These are phyloP conservation scores for Calcarius ornatus DNA, from an alignment of 2,113 vertebrate genomes.

Conservation along the genomic window DNA sequence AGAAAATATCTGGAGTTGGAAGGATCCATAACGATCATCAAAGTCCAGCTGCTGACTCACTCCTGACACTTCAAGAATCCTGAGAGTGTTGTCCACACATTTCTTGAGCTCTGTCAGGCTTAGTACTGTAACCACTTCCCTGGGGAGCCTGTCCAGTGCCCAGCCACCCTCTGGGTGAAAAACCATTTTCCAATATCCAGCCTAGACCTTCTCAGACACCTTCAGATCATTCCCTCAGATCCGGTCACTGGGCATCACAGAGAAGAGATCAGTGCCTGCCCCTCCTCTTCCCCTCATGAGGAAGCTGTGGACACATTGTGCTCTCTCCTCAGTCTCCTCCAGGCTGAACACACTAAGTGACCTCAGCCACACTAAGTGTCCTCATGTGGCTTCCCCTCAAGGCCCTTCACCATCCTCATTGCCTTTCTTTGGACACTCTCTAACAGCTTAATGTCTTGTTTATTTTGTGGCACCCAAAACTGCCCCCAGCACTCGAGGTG, in stretches of 20 bases:
- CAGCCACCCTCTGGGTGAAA: neutral
- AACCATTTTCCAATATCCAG: neutral
- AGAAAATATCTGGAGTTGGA: neutral
- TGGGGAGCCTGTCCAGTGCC: neutral
- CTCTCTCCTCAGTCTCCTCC: neutral
- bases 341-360: neutral
- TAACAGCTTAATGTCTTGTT: neutral
- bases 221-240: neutral
- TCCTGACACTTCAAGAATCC: neutral
- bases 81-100: neutral
- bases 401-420: rapidly evolving
- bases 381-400: rapidly evolving
- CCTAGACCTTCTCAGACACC: neutral
- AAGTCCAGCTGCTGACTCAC: neutral
- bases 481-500: rapidly evolving
- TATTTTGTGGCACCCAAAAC: neutral
- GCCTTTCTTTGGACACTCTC: neutral
- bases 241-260: neutral
- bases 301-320: neutral
- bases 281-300: neutral
- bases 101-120: neutral
- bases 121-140: neutral
- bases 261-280: too few species aligned
- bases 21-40: neutral
- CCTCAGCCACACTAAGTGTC: neutral